Base-by-base conservation (phyloP, 1,140 invertebrate genomes). In the Bombyx mandarina region DNA sequence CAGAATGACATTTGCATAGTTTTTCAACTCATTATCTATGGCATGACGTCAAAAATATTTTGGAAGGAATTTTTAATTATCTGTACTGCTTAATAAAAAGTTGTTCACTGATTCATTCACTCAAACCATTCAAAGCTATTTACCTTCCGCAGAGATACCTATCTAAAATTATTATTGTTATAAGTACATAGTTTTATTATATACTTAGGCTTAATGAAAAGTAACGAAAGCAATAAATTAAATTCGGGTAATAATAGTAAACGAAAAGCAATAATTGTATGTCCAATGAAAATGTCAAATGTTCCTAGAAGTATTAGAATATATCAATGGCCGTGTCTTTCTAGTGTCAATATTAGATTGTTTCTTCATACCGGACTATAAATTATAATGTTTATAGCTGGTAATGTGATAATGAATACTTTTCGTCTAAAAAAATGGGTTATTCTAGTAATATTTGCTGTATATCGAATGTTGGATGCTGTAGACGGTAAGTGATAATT, bases 311-410 rank as follows among this genome's bases (percentile, higher is more conserved):
- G 26, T 42, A 8, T 52, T 49, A 49, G 44, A 44, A 54, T 55
- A 71, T 59, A 54, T 66, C 70, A 80, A 81, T 82, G 79, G 79
- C 75, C 67, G 79, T 77, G 64, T 71, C 60, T 56, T 58, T 63
- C 65, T 55, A 72, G 68, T 79, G 73, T 75, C 75, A 77, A 72
- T 77, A 75, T 64, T 68, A 73, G 69, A 71, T 80, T 71, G 79
- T 77, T 77, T 67, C 54, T 56, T 64, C 66, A 73, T 67, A 68
- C 63, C 60, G 61, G 69, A 66, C 60, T 71, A 9, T 75, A 80
- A 65, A 70, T 73, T 70, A 66, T 62, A 57, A 81, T 81, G 77
- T 77, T 77, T 73, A 52, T 69, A 44, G 66, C 63, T 48, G 76
- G 71, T 62, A 78, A 79, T 77, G 67, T 72, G 52, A 80, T 71